Evolutionary conservation across 2,797 vertebrate genomes (phyloP), one percentile per base, ranked within the genome.

Genomic region (Percopsis omiscomaycus): DNA sequence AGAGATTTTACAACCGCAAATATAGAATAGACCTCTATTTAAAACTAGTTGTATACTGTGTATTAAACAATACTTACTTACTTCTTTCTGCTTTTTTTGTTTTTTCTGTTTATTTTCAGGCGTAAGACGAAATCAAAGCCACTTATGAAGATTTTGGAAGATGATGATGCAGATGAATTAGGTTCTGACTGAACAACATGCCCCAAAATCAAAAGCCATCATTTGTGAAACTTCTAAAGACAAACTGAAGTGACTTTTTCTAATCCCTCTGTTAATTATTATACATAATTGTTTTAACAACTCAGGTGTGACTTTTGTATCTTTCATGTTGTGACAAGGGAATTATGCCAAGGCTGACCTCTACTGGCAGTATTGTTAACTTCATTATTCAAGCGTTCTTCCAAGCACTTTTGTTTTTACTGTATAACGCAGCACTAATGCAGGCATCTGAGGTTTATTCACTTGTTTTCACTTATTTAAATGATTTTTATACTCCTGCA

Each of bases 101-200:
- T 13, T 61, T 13, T 60, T 62, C 8, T 8, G 16, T 77, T 5
- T 8, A 48, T 78, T 6, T 10, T 47, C 89, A 98, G 97, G 72
- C 93, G 93, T 2, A 98, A 92, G 86, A 96, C 90, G 83, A 93
- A 93, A 46, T 89, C 95, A 0, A 89, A 86, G 75, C 90, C 93
- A 69, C 71, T 94, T 37, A 77, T 93, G 61, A 92, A 91, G 30
- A 69, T 65, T 5, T 22, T 77, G 67, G 86, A 85, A 52, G 88
- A 84, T 5, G 91, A 93, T 0, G 89, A 94, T 0, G 66, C 80
- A 10, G 92, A 94, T 10, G 90, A 93, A 65, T 79, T 92, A 55
- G 94, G 92, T 80, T 95, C 93, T 0, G 95, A 96, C 1, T 95
- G 91, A 46, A 84, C 56, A 44, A 60, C 37, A 15, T 15, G 55